Evolutionary conservation across 2,797 vertebrate species (phyloP).

Genomic region (Pachyuromys duprasi): DNA sequence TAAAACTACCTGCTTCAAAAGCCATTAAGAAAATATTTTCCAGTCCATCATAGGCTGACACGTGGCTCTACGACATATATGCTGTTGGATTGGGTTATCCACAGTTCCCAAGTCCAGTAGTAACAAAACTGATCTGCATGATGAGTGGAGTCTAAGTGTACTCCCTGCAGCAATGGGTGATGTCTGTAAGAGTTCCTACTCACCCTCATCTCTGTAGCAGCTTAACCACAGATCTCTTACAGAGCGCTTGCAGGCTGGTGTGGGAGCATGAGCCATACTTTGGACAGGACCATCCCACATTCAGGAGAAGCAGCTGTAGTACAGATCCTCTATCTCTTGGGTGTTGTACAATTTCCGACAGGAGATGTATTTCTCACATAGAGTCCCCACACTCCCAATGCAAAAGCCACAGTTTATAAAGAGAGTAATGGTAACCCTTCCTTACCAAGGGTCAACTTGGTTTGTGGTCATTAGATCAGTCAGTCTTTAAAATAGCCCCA

Average conservation of each 20-base stretch:
- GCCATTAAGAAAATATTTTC: not conserved
- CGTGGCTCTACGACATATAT: no score
- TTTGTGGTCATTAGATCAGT: not conserved
- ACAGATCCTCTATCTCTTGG: not conserved
- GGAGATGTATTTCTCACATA: not conserved
- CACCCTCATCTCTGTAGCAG: not conserved
- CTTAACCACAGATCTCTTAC: not conserved
- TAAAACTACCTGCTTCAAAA: slow-evolving; percentile 4
- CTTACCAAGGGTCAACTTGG: not conserved
- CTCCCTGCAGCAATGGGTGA: not conserved
- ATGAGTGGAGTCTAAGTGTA: not conserved
- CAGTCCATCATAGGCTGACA: not conserved
- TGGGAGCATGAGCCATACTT: not conserved
- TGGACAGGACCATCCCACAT: not conserved
- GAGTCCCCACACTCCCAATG: not conserved
- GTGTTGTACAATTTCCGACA: not conserved
- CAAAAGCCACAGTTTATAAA: not conserved
- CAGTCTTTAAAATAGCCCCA: not conserved
- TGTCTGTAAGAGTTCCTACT: not conserved
- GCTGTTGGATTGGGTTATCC: not conserved
- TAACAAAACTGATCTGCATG: not conserved
- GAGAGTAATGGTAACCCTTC: not conserved
- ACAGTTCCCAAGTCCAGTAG: not conserved
- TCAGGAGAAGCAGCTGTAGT: not conserved
- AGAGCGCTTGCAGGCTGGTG: not conserved